phyloP scores from a whole-genome alignment of 2,113 vertebrate species.

The Aegotheles bennettii region DNA sequence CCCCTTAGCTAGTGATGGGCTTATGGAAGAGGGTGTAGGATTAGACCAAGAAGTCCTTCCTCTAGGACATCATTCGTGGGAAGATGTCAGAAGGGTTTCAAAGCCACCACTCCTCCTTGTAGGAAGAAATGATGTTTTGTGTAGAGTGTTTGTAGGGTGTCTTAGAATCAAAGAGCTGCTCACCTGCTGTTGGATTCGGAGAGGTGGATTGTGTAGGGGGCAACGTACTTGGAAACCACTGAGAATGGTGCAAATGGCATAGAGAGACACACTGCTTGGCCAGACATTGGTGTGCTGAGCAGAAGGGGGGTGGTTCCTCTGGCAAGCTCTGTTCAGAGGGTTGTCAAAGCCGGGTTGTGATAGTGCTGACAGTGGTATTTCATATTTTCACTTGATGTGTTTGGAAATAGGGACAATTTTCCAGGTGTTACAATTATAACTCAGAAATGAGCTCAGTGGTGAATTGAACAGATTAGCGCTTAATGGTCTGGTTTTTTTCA shows the following conservation, averaged over 20 bases:
- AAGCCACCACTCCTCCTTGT: neutral
- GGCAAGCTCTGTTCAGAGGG: neutral
- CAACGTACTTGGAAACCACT: neutral
- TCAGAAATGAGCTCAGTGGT: constrained; percentile 4
- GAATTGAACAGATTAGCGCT: constrained; percentile 13
- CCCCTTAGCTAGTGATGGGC: neutral
- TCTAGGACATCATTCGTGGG: fast-evolving
- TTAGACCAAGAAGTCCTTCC: neutral
- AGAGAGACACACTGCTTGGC: neutral
- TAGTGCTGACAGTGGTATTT: constrained; percentile 5
- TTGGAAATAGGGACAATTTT: neutral
- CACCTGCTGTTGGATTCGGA: neutral
- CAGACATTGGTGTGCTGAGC: neutral
- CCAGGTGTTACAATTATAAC: constrained; percentile 32
- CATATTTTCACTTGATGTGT: constrained; percentile 10
- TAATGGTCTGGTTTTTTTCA: no score
- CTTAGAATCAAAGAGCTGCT: neutral
- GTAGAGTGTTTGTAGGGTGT: neutral
- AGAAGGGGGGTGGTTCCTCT: neutral
- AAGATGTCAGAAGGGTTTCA: neutral
- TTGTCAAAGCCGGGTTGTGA: neutral
- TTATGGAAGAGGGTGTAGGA: neutral
- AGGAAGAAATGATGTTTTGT: neutral
- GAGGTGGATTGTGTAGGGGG: neutral
- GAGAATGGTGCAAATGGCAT: neutral